Evolutionary conservation across 2,888 invertebrate species (phyloP).

Genomic region (Corbicula japonica): DNA sequence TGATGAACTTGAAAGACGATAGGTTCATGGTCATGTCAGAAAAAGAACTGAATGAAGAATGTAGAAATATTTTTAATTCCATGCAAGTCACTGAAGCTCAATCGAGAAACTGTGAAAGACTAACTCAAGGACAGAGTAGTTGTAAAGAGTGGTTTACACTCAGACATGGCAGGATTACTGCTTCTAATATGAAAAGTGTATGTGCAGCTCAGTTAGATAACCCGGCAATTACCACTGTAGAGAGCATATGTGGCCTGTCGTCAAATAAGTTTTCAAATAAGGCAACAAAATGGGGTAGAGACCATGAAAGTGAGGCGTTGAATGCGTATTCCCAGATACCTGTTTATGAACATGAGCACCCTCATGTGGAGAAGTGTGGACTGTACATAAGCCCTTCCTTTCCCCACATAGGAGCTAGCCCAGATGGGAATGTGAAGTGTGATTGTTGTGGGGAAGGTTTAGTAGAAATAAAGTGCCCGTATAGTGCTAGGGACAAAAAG

Average conservation of each 20-base stretch:
- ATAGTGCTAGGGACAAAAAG: conserved; percentile 3
- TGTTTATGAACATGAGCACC: background rate
- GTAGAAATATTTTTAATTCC: background rate
- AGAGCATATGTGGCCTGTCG: background rate
- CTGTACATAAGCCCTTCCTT: conserved; percentile 8
- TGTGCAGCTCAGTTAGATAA: background rate
- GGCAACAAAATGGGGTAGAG: conserved; percentile 3
- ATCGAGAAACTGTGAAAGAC: background rate
- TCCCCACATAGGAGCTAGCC: conserved; percentile 28
- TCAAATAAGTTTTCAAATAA: background rate
- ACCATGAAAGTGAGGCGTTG: conserved; percentile 1
- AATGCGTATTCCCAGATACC: background rate
- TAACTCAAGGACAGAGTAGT: background rate
- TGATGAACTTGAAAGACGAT: conserved; percentile 3
- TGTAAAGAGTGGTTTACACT: conserved; percentile 5
- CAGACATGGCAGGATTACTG: conserved; percentile 12
- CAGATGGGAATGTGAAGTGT: conserved; percentile 34
- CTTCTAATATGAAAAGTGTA: conserved; percentile 20
- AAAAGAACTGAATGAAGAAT: conserved; percentile 18
- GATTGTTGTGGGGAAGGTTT: conserved; percentile 34
- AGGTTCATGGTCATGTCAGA: background rate
- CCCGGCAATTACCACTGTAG: background rate
- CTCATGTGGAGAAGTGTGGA: background rate
- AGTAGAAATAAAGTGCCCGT: conserved; percentile 37
- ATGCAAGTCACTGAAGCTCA: conserved; percentile 21